phyloP scores from a whole-genome alignment of 2,888 invertebrate species.

The Phaedon cochleariae region DNA sequence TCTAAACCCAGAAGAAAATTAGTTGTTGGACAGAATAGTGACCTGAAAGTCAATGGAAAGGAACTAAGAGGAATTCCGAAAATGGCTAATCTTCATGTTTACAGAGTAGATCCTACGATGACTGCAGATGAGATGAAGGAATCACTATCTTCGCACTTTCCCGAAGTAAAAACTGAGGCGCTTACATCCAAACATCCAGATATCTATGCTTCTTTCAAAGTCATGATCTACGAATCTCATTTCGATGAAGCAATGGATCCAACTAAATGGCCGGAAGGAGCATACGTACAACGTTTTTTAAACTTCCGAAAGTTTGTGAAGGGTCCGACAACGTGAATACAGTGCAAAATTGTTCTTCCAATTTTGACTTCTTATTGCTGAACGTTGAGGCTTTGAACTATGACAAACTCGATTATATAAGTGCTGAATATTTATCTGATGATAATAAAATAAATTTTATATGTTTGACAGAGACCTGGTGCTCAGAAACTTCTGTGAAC shows the following conservation, averaged over 20 bases:
- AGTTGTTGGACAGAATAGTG: background rate
- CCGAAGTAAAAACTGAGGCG: constrained; percentile 2
- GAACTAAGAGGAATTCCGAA: background rate
- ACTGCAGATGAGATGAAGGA: constrained; percentile 4
- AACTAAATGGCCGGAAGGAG: constrained; percentile 11
- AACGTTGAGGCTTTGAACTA: constrained; percentile 5
- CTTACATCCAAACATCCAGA: constrained; percentile 11
- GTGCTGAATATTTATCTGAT: constrained; percentile 8
- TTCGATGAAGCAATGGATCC: constrained; percentile 10
- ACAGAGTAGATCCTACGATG: background rate
- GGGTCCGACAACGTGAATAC: no score
- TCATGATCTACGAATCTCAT: constrained; percentile 1
- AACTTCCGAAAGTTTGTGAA: constrained; percentile 1
- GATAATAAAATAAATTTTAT: background rate
- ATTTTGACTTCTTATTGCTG: constrained; percentile 1
- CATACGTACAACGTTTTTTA: constrained; percentile 14
- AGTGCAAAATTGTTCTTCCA: no score
- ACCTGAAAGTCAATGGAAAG: constrained; percentile 1
- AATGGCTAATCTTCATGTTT: background rate
- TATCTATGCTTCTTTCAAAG: constrained; percentile 7
- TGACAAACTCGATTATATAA: constrained; percentile 10
- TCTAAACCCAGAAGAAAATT: background rate
- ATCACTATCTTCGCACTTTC: background rate
- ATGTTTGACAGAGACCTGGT: constrained; percentile 15
- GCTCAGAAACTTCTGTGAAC: constrained; percentile 4